phyloP scores from a whole-genome alignment of 2,888 invertebrate genomes.

The Dione juno region DNA sequence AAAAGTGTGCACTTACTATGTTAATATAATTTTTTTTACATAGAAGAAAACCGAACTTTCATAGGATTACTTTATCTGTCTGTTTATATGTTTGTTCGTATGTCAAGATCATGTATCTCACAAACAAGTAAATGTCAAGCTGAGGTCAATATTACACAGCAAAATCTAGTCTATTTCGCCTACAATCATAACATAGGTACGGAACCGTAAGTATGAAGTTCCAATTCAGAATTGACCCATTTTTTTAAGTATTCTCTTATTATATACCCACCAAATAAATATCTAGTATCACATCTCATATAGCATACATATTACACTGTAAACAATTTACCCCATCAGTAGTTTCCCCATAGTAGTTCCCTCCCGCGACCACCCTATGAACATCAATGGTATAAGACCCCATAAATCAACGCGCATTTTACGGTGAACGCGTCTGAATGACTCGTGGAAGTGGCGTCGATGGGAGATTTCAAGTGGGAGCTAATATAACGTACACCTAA shows the following conservation, averaged over 20 bases:
- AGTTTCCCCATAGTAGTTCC: conserved; percentile 10
- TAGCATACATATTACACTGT: background rate
- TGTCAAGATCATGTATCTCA: too few species aligned
- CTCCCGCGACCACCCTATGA: conserved; percentile 17
- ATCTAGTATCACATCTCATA: background rate
- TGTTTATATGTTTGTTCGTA: too few species aligned
- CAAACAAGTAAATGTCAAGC: too few species aligned
- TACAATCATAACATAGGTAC: too few species aligned
- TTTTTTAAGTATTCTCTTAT: background rate
- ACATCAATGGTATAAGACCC: conserved; percentile 34
- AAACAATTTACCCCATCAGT: conserved; percentile 19
- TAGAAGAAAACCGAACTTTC: too few species aligned
- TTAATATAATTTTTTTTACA: too few species aligned
- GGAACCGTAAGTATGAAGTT: too few species aligned
- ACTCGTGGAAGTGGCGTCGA: conserved; percentile 34
- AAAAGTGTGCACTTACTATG: too few species aligned
- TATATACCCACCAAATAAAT: background rate
- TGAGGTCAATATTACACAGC: too few species aligned
- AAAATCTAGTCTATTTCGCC: too few species aligned
- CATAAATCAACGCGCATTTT: conserved; percentile 47
- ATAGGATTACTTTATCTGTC: too few species aligned
- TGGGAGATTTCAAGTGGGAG: conserved; percentile 15
- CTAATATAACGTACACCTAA: background rate
- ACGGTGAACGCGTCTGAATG: conserved; percentile 43
- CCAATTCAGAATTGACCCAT: too few species aligned